phyloP scores from a whole-genome alignment of 1,140 invertebrate species.

The Akabosia matsudoensis region DNA sequence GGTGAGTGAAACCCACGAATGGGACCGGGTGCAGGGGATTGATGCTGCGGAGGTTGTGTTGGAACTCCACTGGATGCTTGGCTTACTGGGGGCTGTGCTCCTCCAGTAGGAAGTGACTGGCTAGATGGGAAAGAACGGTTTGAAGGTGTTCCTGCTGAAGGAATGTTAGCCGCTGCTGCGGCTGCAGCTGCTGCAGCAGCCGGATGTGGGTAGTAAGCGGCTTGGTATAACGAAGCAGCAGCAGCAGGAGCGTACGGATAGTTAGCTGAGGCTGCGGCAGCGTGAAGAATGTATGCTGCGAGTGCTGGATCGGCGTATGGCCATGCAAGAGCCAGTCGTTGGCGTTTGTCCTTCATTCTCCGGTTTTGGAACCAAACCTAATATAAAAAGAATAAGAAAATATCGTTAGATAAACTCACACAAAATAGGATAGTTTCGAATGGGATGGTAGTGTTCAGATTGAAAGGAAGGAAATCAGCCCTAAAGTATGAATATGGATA shows the following conservation, averaged over 20 bases:
- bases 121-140: not conserved
- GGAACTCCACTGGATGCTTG: conserved; percentile 25
- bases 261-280: conserved; percentile 62
- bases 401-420: not conserved
- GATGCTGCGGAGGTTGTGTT: conserved; percentile 46
- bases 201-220: conserved; percentile 36
- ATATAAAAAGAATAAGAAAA: conserved; percentile 48
- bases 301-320: conserved; percentile 89
- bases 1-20: conserved; percentile 43
- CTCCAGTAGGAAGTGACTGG: not conserved
- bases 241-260: conserved; percentile 51
- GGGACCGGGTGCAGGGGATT: conserved; percentile 31
- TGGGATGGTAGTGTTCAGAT: no score
- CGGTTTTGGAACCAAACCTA: conserved; percentile 99
- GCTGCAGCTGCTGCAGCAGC: conserved; percentile 33
- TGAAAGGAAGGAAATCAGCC: no score
- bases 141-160: not conserved
- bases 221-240: conserved; percentile 38
- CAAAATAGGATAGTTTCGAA: no score
- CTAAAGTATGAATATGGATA: no score
- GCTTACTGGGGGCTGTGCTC: conserved; percentile 26
- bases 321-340: conserved; percentile 88
- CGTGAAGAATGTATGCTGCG: conserved; percentile 84
- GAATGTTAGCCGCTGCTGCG: conserved; percentile 37
- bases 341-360: conserved; percentile 98